Base-by-base conservation (phyloP, 2,888 invertebrate species). In the Pycnomerus fuliginosus region DNA sequence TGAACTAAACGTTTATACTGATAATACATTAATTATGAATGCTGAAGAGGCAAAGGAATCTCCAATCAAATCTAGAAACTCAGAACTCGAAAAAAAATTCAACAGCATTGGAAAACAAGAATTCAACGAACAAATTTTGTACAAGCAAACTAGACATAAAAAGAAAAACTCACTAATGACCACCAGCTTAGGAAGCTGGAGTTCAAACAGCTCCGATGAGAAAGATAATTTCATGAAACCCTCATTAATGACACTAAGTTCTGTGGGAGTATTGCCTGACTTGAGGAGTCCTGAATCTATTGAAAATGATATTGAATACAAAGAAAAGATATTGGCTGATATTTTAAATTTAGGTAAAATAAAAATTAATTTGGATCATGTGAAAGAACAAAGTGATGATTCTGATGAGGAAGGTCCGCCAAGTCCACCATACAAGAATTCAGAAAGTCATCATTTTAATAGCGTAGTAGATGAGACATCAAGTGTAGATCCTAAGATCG, bases 1-100 rank as follows among this genome's bases (percentile, higher is more conserved):
- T 23, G 58, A 58, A 25, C 54, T 66, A 16, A 61, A 67, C 23
- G 57, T 67, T 38, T 71, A 72, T 24, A 70, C 70, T 0, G 79
- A 78, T 48, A 71, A 70, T 2, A 72, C 72, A 2, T 64, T 73
- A 1, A 57, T 82, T 8, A 71, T 76, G 7, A 80, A 77, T 58
- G 87, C 85, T 0, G 87, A 88, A 61, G 89, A 89, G 67, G 88
- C 88, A 49, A 79, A 83, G 60, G 88, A 87, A 69, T 83, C 85
- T 2, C 80, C 83, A 1, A 74, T 82, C 5, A 76, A 77, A 1
- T 76, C 78, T 55, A 68, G 79, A 10, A 48, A 51, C 40, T 34
- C 39, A n/a, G 44, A 53, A 39, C 43, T 48, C 34, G 51, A 60
- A 47, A 74, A 64, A 52, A 83, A 84, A 46, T 69, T 84, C 44